Percentiles rank a stretch among this genome's conserved stretches.
phyloP scores from a whole-genome alignment of 2,888 invertebrate species.

The Podabrus alpinus region DNA sequence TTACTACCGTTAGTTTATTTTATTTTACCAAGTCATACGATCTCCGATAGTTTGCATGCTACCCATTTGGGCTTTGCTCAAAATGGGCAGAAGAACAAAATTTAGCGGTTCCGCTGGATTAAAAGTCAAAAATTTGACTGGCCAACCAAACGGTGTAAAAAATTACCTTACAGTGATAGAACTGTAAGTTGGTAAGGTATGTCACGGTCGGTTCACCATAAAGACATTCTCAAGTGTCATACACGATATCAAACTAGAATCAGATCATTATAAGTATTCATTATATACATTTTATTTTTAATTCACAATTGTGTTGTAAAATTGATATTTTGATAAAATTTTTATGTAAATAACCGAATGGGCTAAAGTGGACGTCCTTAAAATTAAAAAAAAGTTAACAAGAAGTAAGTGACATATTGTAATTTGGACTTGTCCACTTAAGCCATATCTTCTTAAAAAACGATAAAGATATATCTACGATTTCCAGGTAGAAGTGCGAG shows the following conservation, averaged over 20 bases:
- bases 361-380: neutral
- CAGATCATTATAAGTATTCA: slow-evolving; percentile 23
- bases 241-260: slow-evolving; percentile 28
- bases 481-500: slow-evolving; percentile 1
- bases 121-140: neutral
- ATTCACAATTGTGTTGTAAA: neutral
- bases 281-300: slow-evolving; percentile 6
- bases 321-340: neutral
- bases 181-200: slow-evolving; percentile 31
- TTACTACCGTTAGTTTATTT: slow-evolving; percentile 7
- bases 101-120: neutral
- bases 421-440: slow-evolving; percentile 4
- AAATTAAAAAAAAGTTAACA: neutral
- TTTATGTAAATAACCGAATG: neutral
- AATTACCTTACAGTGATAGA: slow-evolving; percentile 14
- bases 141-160: neutral
- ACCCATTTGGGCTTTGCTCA: neutral
- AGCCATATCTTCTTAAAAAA: neutral
- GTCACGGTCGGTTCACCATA: slow-evolving; percentile 37
- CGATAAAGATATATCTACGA: neutral
- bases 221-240: slow-evolving; percentile 40
- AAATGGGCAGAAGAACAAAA: neutral
- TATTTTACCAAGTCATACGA: neutral
- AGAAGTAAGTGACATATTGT: neutral
- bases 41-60: neutral